Base-by-base conservation (phyloP, 2,888 invertebrate species). In the Aelia acuminata region DNA sequence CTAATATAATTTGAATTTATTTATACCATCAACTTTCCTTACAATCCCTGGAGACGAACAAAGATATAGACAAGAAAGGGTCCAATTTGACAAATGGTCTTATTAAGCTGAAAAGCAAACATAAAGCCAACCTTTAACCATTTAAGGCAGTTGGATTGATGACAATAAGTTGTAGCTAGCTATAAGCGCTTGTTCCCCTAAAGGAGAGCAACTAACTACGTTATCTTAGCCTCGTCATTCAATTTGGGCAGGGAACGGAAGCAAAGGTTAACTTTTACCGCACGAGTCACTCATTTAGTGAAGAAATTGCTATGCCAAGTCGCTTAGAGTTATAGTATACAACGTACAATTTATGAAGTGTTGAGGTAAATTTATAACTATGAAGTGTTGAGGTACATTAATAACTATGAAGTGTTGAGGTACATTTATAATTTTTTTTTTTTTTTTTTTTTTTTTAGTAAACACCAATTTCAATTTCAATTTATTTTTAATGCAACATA, bases 81-180 rank as follows among this genome's bases (percentile, higher is more conserved):
- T n/a, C 31, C 18, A 18, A 70, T 70, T 70, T 70, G 35, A 70
- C 63, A 70, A 70, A 70, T 70, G 35, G 63, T 20, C 31, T 10
- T 7, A 26, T 18, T 70, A 70, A 70, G 63, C 35, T 35, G 31
- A 70, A 70, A 70, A 7, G 63, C 63, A 70, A 70, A 70, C 63
- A 70, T 35, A 70, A 35, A 70, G 63, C 31, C 31, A 70, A 35
- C 63, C 63, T 35, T 70, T 35, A 70, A 35, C 8, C 63, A 70
- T 31, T 70, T 70, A 70, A 18, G 31, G 10, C 22, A 70, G 63
- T 70, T 70, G 63, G 63, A 70, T 70, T 70, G 63, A 70, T 70
- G 63, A 70, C 63, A 70, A 35, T 70, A 70, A 70, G 63, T 70
- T 35, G 63, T 70, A 70, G 63, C 63, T 70, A 70, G 63, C 63